Evolutionary conservation across 2,797 vertebrate species (phyloP).

Genomic region (Vultur gryphus): DNA sequence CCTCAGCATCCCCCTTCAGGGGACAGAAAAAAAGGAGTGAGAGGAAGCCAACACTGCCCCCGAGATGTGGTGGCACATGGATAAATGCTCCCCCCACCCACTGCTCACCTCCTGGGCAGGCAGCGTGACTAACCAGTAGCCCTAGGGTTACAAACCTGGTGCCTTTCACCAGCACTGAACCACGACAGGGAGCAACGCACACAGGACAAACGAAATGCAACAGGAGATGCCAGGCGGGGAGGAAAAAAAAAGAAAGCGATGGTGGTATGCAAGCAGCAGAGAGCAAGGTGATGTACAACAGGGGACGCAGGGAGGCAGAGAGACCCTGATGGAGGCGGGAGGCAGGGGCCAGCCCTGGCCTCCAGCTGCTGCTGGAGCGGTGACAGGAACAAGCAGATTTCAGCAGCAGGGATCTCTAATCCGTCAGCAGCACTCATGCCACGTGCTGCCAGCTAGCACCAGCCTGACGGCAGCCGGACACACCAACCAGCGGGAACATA

Average conservation of each 20-base stretch:
- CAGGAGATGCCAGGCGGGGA: background rate
- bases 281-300: background rate
- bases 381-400: slow-evolving; percentile 68
- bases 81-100: background rate
- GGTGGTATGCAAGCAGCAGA: background rate
- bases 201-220: background rate
- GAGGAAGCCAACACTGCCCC: background rate
- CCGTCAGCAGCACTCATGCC: slow-evolving; percentile 13
- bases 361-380: slow-evolving; percentile 41
- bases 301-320: background rate
- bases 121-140: background rate
- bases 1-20: background rate
- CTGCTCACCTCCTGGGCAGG: background rate
- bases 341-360: background rate
- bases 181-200: background rate
- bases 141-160: background rate
- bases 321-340: background rate
- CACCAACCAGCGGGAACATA: background rate
- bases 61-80: background rate
- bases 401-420: slow-evolving; percentile 62
- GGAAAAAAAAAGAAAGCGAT: background rate
- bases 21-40: background rate
- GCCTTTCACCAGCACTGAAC: background rate
- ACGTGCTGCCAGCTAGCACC: slow-evolving; percentile 49
- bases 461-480: background rate